Conservation (phyloP, 2,113 vertebrate genomes). For the Entomyzon cyanotis region DNA sequence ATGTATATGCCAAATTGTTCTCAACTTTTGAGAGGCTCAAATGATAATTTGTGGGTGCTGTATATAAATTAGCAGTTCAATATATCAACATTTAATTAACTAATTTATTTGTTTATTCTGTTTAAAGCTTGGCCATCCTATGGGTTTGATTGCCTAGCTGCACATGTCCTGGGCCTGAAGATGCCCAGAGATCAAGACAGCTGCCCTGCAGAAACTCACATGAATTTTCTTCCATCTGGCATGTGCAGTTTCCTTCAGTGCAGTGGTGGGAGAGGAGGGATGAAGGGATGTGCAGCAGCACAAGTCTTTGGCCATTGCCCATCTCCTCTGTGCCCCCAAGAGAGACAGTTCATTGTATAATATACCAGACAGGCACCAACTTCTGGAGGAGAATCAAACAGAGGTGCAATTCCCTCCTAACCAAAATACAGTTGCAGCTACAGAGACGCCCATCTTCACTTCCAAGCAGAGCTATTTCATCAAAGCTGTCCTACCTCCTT, state of each 20-base stretch:
- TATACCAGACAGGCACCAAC: background rate
- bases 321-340: rapidly evolving
- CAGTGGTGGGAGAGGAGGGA: background rate
- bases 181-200: background rate
- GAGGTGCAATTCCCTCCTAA: background rate
- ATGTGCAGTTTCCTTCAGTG: background rate
- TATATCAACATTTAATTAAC: background rate
- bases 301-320: background rate
- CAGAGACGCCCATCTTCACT: background rate
- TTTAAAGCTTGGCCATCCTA: background rate
- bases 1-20: background rate
- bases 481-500: background rate
- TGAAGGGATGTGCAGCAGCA: background rate
- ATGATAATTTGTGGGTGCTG: background rate
- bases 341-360: background rate
- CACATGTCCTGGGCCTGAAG: background rate
- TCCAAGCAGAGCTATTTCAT: background rate
- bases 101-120: background rate
- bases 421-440: background rate
- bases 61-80: background rate
- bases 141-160: background rate
- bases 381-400: background rate
- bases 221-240: background rate
- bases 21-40: background rate
- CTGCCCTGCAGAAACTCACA: background rate